A percentile compares a stretch with the other conserved stretches of the same genome.
Conservation (phyloP, 2,888 invertebrate species). For the Scaptodrosophila latifasciaeformis region DNA sequence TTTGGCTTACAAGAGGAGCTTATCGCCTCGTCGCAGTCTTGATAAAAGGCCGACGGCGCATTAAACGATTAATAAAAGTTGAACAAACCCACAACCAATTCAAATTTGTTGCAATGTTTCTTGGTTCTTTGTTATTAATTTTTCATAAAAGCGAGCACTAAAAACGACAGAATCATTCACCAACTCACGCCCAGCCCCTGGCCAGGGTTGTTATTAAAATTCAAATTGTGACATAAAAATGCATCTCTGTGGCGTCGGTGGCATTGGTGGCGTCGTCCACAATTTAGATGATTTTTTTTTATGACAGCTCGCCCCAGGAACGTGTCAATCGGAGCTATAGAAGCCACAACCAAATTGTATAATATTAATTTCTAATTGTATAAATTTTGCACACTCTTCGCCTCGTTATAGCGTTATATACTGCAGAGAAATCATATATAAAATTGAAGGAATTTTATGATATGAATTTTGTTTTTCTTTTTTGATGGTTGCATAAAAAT, state of each 20-base stretch:
- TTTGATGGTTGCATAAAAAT: constrained; percentile 25
- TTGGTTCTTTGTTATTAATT: constrained; percentile 34
- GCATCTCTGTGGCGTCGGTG: constrained; percentile 47
- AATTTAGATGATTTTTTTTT: constrained; percentile 33
- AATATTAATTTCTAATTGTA: constrained; percentile 73
- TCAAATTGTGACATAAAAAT: constrained; percentile 59
- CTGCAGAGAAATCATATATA: too few relatives aligned
- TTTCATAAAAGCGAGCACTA: constrained; percentile 34
- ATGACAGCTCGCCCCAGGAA: too few relatives aligned
- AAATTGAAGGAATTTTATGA: constrained; percentile 43
- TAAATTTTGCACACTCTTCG: constrained; percentile 58
- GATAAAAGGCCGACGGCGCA: constrained; percentile 22
- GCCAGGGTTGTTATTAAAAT: constrained; percentile 43
- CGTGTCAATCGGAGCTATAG: too few relatives aligned
- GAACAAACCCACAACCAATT: too few relatives aligned
- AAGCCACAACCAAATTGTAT: constrained; percentile 65
- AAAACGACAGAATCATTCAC: constrained; percentile 25
- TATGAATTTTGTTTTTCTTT: constrained; percentile 9
- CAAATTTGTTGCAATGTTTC: constrained; percentile 36
- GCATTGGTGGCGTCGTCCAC: too few relatives aligned
- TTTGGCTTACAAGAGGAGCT: constrained; percentile 29
- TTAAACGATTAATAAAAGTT: constrained; percentile 62
- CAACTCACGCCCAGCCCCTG: too few relatives aligned
- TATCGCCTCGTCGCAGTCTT: constrained; percentile 27
- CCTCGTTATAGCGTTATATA: constrained; percentile 35